These are phyloP conservation scores for Melieria crassipennis DNA, from an alignment of 2,888 invertebrate genomes.

Conservation along the genomic window DNA sequence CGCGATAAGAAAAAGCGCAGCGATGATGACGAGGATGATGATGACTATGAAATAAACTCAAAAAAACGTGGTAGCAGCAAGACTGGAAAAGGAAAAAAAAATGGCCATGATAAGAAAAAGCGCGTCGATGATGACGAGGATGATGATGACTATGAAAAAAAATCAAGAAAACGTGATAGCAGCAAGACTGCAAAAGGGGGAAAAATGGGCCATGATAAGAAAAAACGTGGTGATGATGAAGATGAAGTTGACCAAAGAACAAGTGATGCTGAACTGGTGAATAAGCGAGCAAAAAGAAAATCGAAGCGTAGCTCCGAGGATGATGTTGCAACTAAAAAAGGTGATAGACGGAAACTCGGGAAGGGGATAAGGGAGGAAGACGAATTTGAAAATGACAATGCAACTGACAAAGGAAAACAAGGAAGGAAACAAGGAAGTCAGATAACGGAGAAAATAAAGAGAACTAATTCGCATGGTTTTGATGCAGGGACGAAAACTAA, in stretches of 20 bases:
- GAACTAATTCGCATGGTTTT: neutral
- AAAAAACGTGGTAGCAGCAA: neutral
- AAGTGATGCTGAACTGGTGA: too few relatives aligned
- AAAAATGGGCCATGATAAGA: slow-evolving; percentile 8
- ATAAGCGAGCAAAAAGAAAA: too few relatives aligned
- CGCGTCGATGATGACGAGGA: slow-evolving; percentile 9
- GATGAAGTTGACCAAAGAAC: neutral
- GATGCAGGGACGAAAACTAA: neutral
- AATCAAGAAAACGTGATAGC: slow-evolving; percentile 5
- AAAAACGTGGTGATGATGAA: neutral
- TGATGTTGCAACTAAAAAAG: neutral
- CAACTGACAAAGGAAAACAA: slow-evolving; percentile 2
- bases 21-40: neutral
- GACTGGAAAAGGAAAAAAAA: slow-evolving; percentile 17
- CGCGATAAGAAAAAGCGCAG: too few relatives aligned
- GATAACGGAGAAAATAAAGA: neutral
- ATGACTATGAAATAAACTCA: neutral
- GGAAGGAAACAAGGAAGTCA: slow-evolving; percentile 4
- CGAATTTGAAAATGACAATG: neutral
- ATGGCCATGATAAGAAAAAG: slow-evolving; percentile 17
- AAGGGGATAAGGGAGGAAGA: neutral
- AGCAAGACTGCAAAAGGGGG: slow-evolving; percentile 2
- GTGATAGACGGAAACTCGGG: slow-evolving; percentile 17
- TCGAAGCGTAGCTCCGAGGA: too few relatives aligned
- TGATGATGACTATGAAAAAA: slow-evolving; percentile 6